Evolutionary conservation across 1,140 invertebrate genomes (phyloP).

Genomic region (Metopolophium dirhodum): DNA sequence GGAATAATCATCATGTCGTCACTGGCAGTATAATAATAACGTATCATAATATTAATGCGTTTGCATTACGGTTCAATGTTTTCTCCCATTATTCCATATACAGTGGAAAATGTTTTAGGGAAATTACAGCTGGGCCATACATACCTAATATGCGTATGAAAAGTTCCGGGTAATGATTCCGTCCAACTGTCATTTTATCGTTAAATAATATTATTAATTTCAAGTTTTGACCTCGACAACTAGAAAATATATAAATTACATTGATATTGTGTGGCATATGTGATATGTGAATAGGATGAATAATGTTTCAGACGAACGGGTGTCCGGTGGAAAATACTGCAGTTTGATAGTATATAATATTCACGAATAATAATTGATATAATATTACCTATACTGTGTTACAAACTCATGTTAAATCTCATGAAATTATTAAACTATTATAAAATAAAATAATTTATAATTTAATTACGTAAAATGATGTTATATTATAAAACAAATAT

Average conservation of each 20-base stretch:
- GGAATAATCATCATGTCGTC: background rate
- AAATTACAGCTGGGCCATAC: background rate
- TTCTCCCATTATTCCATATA: background rate
- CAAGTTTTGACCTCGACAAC: background rate
- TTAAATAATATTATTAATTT: conserved; percentile 1
- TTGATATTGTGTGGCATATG: background rate
- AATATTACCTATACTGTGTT: background rate
- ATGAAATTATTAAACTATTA: background rate
- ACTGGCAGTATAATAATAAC: background rate
- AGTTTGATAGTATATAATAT: background rate
- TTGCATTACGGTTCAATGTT: background rate
- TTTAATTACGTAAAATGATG: background rate
- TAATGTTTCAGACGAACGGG: background rate
- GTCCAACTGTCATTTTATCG: background rate
- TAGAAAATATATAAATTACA: conserved; percentile 1
- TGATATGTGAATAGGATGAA: background rate
- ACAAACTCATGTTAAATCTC: background rate
- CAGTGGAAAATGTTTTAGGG: background rate
- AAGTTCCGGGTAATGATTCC: background rate
- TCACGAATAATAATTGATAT: background rate
- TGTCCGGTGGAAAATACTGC: background rate
- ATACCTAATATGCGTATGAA: background rate
- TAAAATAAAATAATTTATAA: background rate
- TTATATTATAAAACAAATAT: background rate
- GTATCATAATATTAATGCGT: background rate